These are phyloP conservation scores for Microcebus jonahi DNA, from an alignment of 2,113 vertebrate species.

Conservation along the genomic window DNA sequence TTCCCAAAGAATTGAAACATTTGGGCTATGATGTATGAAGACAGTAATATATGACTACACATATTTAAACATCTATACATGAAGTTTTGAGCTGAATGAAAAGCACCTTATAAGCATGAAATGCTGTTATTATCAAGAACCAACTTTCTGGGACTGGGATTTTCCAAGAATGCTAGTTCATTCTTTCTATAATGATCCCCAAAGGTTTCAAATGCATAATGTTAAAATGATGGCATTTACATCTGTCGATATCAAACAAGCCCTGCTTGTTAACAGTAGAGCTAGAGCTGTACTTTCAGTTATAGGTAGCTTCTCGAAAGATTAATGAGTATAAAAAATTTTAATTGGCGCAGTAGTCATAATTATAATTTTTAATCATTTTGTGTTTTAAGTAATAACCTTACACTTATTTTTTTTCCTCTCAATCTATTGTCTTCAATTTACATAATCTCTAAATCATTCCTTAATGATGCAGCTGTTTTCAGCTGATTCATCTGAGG, in stretches of 20 bases:
- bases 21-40: slow-evolving; percentile 32
- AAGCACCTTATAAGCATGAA: slow-evolving; percentile 47
- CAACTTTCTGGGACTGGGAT: slow-evolving; percentile 12
- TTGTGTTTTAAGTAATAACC: slow-evolving; percentile 20
- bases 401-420: not conserved
- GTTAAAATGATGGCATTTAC: slow-evolving; percentile 35
- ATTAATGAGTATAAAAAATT: not conserved
- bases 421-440: slow-evolving; percentile 16
- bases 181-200: slow-evolving; percentile 23
- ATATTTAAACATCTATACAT: slow-evolving; percentile 55
- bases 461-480: slow-evolving; percentile 56
- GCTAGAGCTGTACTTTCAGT: not conserved
- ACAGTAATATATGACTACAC: slow-evolving; percentile 41
- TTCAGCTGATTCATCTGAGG: slow-evolving; percentile 70
- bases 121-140: slow-evolving; percentile 45
- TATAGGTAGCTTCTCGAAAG: slow-evolving; percentile 28
- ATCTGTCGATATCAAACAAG: not conserved
- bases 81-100: slow-evolving; percentile 50
- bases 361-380: slow-evolving; percentile 36
- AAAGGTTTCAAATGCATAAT: slow-evolving; percentile 40
- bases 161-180: slow-evolving; percentile 46
- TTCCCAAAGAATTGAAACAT: slow-evolving; percentile 51
- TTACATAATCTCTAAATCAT: slow-evolving; percentile 67
- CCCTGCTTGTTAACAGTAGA: not conserved
- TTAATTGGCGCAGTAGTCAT: not conserved